Evolutionary conservation across 2,113 vertebrate species (phyloP), one percentile per base, ranked within the genome.

Genomic region (Pomatorhinus ruficollis): DNA sequence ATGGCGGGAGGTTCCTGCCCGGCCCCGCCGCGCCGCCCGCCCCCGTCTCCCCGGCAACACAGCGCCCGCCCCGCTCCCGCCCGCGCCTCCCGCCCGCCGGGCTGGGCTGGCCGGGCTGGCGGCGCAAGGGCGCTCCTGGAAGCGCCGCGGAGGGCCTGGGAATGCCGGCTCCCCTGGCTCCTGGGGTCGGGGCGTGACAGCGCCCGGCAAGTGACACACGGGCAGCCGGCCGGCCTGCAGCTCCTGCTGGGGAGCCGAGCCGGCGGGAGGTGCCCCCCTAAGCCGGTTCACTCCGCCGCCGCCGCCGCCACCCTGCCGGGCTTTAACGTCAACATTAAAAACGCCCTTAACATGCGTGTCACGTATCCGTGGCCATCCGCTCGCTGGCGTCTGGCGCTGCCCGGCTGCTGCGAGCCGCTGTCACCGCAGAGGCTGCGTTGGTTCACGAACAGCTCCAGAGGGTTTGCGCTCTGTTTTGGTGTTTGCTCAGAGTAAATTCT

Each of bases 1-100:
- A 56, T 56, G 53, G 53, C 53, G 53, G 53, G 53, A 56, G 53
- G 53, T 56, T 56, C 53, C 53, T 56, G 53, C 53, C 53, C 53
- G 53, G 53, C 53, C 53, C 53, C 59, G 49, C 70, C 77, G 37
- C 77, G 27, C 44, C 90, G 93, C 91, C 31, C 45, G 40, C 96
- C 94, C 95, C 74, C 92, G 96, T 97, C 96, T 86, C 96, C 96
- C 64, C 27, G 97, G 96, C 93, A 97, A 97, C 97, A 47, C 79
- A 47, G 95, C 40, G 65, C 88, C 89, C 97, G 50, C 77, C 96
- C 76, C 50, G 45, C 35, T 4, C 27, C 66, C 42, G 52, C 70
- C 52, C 14, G 9, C 47, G 44, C 44, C 76, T 4, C 25, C 66
- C 44, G 53, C 53, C 53, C 15, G 13, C 52, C 52, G 52, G 50